These are phyloP conservation scores for Cephalopachus bancanus DNA, from an alignment of 2,797 vertebrate genomes.

Conservation along the genomic window DNA sequence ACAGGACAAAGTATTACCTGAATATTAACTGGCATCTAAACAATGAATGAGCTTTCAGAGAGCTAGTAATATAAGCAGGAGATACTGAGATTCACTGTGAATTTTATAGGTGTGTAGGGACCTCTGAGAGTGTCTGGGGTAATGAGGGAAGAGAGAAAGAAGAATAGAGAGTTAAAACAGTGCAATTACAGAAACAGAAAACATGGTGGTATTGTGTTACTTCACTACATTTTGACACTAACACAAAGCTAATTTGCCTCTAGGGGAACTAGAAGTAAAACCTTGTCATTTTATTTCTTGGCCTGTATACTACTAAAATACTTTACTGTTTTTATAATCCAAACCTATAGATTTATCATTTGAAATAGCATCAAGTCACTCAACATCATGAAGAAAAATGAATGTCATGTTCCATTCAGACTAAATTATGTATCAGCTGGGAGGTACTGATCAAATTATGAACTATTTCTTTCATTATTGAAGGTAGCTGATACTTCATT, in stretches of 20 bases:
- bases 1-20: constrained; percentile 82
- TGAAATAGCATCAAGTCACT: constrained; percentile 80
- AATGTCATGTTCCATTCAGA: constrained; percentile 56
- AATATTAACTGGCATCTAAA: constrained; percentile 86
- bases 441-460: constrained; percentile 72
- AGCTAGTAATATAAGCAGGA: constrained; percentile 76
- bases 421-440: constrained; percentile 79
- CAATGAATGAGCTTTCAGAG: constrained; percentile 84
- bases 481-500: constrained; percentile 74
- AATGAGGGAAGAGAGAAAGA: constrained; percentile 25
- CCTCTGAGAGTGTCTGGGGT: constrained; percentile 46
- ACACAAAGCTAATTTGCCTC: constrained; percentile 61
- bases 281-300: constrained; percentile 66
- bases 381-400: constrained; percentile 83
- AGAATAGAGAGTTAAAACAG: constrained; percentile 27
- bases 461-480: constrained; percentile 76
- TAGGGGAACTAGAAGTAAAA: constrained; percentile 78
- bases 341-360: constrained; percentile 80
- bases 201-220: constrained; percentile 23
- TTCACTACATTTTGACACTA: constrained; percentile 70
- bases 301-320: constrained; percentile 72
- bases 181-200: constrained; percentile 63
- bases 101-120: constrained; percentile 80
- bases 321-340: constrained; percentile 78
- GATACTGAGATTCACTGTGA: constrained; percentile 79